Evolutionary conservation across 2,888 invertebrate species (phyloP).

Genomic region (Eupeodes luniger): DNA sequence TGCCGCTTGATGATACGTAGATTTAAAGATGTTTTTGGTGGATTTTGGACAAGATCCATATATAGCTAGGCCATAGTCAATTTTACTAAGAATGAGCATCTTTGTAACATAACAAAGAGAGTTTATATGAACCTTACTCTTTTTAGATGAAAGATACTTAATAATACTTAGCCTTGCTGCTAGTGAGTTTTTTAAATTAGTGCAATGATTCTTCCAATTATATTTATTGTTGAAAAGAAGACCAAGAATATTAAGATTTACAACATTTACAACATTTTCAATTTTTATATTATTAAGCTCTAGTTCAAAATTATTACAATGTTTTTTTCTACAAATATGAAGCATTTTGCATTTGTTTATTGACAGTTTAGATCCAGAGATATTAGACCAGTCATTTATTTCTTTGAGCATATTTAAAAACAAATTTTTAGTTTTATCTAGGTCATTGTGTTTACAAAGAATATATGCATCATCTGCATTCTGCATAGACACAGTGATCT

Average conservation of each 20-base stretch:
- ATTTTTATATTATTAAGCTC: background rate
- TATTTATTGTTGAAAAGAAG: background rate
- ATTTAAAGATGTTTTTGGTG: no score
- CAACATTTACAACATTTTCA: background rate
- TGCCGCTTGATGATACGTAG: no score
- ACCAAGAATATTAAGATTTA: background rate
- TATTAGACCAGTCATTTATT: background rate
- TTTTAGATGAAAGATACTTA: background rate
- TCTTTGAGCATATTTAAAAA: background rate
- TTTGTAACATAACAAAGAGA: no score
- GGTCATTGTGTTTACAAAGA: background rate
- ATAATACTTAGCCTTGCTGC: background rate
- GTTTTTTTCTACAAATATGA: background rate
- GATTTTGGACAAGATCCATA: no score
- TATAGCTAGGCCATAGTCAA: no score
- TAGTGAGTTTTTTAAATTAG: background rate
- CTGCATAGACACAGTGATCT: no score
- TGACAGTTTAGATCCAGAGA: background rate
- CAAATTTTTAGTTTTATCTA: background rate
- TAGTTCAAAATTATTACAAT: background rate
- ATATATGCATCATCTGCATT: background rate
- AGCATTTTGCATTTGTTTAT: background rate
- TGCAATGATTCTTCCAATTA: background rate
- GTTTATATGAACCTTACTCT: no score
- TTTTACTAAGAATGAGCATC: no score